phyloP scores from a whole-genome alignment of 2,888 invertebrate genomes.

The Frankliniella fusca region DNA sequence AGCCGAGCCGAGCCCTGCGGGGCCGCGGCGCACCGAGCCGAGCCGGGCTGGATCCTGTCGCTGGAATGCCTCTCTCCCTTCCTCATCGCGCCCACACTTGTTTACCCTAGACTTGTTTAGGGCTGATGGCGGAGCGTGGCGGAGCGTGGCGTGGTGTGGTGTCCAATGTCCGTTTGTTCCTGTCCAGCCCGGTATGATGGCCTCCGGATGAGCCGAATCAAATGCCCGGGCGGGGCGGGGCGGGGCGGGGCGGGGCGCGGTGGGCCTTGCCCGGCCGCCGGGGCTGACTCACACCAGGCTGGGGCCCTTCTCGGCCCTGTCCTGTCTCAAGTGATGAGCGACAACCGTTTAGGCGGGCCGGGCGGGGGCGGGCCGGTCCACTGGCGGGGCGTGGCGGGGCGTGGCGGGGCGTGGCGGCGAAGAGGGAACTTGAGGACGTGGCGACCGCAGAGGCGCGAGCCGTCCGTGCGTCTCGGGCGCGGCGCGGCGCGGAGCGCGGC shows the following conservation, averaged over 20 bases:
- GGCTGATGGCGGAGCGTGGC: background rate
- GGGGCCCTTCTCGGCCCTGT: background rate
- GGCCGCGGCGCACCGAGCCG: too few species aligned
- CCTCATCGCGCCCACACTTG: background rate
- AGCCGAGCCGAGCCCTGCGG: too few species aligned
- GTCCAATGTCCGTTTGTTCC: background rate
- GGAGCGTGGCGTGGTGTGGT: background rate
- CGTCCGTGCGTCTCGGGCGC: too few species aligned
- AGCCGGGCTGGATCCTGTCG: background rate
- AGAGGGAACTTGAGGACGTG: too few species aligned
- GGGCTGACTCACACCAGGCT: background rate
- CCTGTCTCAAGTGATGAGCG: background rate
- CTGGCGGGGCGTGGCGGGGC: background rate
- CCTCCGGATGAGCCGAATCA: background rate
- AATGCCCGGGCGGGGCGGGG: background rate
- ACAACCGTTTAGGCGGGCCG: conserved; percentile 9
- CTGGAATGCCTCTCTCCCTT: background rate
- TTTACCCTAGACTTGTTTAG: background rate
- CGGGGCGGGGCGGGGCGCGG: background rate
- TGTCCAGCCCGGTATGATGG: background rate
- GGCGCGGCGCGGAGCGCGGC: too few species aligned
- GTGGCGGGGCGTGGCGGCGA: too few species aligned
- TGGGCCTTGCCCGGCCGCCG: too few species aligned
- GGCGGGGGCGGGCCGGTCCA: background rate
- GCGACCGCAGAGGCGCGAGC: too few species aligned